Evolutionary conservation across 2,797 vertebrate species (phyloP).

Genomic region (Harpagifer antarcticus): DNA sequence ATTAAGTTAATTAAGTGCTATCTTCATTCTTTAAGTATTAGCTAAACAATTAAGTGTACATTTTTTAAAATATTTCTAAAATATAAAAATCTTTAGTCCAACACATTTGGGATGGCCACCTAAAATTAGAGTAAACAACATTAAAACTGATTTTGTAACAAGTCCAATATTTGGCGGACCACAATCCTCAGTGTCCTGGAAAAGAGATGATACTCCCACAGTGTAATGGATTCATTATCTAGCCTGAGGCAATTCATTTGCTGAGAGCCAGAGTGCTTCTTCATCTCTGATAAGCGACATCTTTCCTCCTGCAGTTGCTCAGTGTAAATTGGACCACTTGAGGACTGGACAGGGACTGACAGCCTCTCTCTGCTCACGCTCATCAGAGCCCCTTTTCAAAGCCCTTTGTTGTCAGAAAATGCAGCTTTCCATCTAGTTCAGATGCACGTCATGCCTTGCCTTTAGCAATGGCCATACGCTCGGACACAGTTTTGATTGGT

Average conservation of each 20-base stretch:
- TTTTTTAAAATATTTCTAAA: constrained; percentile 30
- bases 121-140: constrained; percentile 6
- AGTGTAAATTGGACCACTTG: constrained; percentile 57
- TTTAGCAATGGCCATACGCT: constrained; percentile 69
- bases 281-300: constrained; percentile 48
- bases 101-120: constrained; percentile 7
- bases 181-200: constrained; percentile 15
- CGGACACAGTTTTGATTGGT: constrained; percentile 77
- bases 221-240: constrained; percentile 41
- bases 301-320: constrained; percentile 35
- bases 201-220: constrained; percentile 39
- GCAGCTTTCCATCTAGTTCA: constrained; percentile 27
- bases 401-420: constrained; percentile 34
- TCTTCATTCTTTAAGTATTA: constrained; percentile 27
- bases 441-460: constrained; percentile 66
- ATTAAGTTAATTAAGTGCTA: constrained; percentile 15
- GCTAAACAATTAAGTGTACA: constrained; percentile 30
- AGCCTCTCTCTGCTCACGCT: constrained; percentile 33
- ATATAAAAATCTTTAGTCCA: constrained; percentile 21
- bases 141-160: constrained; percentile 13
- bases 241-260: constrained; percentile 45
- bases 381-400: constrained; percentile 39
- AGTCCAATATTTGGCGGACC: constrained; percentile 24
- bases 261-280: constrained; percentile 29
- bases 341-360: constrained; percentile 39